Percentiles rank a stretch among this genome's conserved stretches.
phyloP scores from a whole-genome alignment of 2,888 invertebrate genomes.

The Drosophila rubida region DNA sequence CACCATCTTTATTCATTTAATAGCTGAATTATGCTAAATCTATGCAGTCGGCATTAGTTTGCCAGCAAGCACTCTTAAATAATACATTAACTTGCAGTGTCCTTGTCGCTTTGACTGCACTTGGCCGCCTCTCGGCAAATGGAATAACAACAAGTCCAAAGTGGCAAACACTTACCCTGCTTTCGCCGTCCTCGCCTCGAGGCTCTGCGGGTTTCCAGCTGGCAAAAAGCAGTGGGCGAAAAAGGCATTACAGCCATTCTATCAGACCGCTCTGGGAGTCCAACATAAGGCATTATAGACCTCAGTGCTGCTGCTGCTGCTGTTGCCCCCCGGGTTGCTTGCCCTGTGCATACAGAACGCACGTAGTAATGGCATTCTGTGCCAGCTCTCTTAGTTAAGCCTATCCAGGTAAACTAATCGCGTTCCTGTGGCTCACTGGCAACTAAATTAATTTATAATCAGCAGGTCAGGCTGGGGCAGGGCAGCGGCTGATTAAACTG shows the following conservation, averaged over 20 bases:
- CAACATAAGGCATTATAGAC: constrained; percentile 17
- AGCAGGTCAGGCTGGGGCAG: background rate
- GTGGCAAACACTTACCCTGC: background rate
- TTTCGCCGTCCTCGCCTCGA: background rate
- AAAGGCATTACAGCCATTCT: background rate
- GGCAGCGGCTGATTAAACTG: constrained; percentile 53
- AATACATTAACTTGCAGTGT: constrained; percentile 26
- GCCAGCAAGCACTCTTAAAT: background rate
- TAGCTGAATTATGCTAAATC: background rate
- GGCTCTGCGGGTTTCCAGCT: background rate
- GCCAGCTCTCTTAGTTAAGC: constrained; percentile 39
- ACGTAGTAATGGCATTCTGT: background rate
- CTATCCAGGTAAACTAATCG: constrained; percentile 56
- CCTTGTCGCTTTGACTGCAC: constrained; percentile 24
- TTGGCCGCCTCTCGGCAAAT: constrained; percentile 43
- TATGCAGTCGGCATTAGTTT: background rate
- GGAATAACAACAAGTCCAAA: constrained; percentile 21
- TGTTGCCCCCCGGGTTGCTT: no score
- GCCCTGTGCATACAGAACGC: constrained; percentile 34
- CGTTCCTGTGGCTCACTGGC: constrained; percentile 33
- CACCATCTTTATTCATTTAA: background rate
- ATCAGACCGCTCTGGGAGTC: background rate
- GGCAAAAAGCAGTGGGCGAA: background rate
- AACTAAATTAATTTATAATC: constrained; percentile 66
- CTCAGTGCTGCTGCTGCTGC: constrained; percentile 22